These are phyloP conservation scores for Baronia brevicornis DNA, from an alignment of 2,888 invertebrate genomes.

Conservation along the genomic window DNA sequence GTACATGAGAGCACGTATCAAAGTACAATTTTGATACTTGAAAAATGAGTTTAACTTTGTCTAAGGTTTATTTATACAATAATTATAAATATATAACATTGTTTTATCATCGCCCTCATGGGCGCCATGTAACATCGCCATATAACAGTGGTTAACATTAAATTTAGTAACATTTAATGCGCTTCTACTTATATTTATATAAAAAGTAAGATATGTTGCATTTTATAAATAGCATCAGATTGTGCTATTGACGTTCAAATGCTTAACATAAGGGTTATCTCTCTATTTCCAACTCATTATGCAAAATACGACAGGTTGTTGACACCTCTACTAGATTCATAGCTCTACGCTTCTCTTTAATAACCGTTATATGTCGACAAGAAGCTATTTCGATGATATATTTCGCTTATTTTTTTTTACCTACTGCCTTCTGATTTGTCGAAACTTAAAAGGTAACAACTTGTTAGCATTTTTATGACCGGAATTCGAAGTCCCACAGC, in stretches of 20 bases:
- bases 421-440: conserved; percentile 37
- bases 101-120: too few species aligned
- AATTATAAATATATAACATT: too few species aligned
- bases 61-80: conserved; percentile 2
- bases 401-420: conserved; percentile 5
- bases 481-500: conserved; percentile 21
- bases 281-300: conserved; percentile 8
- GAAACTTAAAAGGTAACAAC: conserved; percentile 36
- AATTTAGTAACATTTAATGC: too few species aligned
- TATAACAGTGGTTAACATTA: too few species aligned
- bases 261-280: conserved; percentile 1
- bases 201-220: too few species aligned
- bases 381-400: conserved; percentile 1
- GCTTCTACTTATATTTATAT: too few species aligned
- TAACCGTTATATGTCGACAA: background rate
- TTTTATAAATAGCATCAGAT: too few species aligned
- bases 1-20: background rate
- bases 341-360: conserved; percentile 6
- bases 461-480: conserved; percentile 33
- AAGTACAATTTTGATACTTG: conserved; percentile 5
- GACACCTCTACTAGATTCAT: conserved; percentile 4
- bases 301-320: conserved; percentile 4
- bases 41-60: background rate
- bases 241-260: too few species aligned
- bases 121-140: too few species aligned